phyloP scores from a whole-genome alignment of 2,113 vertebrate genomes.

The Dendrocopos noguchii region DNA sequence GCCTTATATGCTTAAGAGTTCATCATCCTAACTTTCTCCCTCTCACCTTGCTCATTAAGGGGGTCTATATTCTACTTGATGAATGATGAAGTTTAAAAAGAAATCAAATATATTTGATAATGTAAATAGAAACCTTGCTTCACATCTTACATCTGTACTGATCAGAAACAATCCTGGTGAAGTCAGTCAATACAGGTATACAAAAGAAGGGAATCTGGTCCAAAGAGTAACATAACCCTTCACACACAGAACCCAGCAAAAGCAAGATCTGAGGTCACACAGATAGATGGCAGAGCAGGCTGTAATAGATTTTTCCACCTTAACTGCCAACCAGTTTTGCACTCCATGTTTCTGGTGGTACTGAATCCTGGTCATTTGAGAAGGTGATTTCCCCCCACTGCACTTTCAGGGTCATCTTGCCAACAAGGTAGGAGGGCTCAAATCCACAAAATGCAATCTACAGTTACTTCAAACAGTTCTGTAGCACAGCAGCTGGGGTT shows the following conservation, averaged over 20 bases:
- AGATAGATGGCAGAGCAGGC: not conserved
- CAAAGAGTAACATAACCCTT: not conserved
- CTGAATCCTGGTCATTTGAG: not conserved
- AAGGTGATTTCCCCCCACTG: fast-evolving
- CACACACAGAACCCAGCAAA: not conserved
- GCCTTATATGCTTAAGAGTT: not conserved
- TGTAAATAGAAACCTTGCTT: constrained; percentile 2
- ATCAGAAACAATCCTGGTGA: not conserved
- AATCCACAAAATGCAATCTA: fast-evolving
- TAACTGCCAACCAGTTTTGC: fast-evolving
- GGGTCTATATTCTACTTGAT: not conserved
- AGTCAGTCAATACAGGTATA: constrained; percentile 15
- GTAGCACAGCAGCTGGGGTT: not conserved
- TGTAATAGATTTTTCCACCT: not conserved
- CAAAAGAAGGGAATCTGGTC: not conserved
- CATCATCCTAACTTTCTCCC: not conserved
- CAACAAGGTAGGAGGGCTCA: not conserved
- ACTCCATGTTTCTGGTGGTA: not conserved
- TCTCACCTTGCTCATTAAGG: not conserved
- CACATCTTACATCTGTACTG: not conserved
- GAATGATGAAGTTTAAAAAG: not conserved
- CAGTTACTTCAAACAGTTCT: not conserved
- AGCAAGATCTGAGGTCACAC: not conserved
- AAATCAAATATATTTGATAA: not conserved
- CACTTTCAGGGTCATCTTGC: not conserved